phyloP scores from a whole-genome alignment of 53 echinoderm and acorn worm genomes.

The Luidia sarsii region DNA sequence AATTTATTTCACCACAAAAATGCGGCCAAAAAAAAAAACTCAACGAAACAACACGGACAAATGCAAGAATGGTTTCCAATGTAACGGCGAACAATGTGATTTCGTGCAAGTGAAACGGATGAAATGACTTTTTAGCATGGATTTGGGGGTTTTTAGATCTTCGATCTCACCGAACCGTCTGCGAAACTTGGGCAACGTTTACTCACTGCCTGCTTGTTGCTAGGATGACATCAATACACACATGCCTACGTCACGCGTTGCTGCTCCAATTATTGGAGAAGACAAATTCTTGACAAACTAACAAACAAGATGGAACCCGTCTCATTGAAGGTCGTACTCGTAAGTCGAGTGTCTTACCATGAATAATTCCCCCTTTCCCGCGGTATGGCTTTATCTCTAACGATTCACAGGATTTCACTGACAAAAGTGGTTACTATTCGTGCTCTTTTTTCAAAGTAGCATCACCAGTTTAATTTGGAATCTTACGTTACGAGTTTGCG shows the following conservation, averaged over 20 bases:
- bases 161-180: slow-evolving; percentile 20
- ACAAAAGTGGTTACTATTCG: too few species aligned
- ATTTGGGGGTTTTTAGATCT: slow-evolving; percentile 22
- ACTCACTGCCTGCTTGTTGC: slow-evolving; percentile 25
- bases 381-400: too few species aligned
- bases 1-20: slow-evolving; percentile 42
- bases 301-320: slow-evolving; percentile 38
- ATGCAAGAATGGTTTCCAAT: slow-evolving; percentile 6
- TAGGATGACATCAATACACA: slow-evolving; percentile 54
- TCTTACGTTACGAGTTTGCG: too few species aligned
- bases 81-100: slow-evolving; percentile 15
- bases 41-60: slow-evolving; percentile 4
- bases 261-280: slow-evolving; percentile 7
- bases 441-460: too few species aligned
- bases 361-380: too few species aligned
- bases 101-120: slow-evolving; percentile 45
- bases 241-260: slow-evolving; percentile 13
- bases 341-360: too few species aligned
- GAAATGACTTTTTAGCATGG: slow-evolving; percentile 40
- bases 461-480: too few species aligned
- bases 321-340: too few species aligned
- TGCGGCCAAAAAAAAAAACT: slow-evolving; percentile 26
- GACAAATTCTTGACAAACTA: neutral
- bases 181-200: neutral
- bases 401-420: too few species aligned